Conservation (phyloP, 2,888 invertebrate genomes). For the Orthonychiurus folsomi region DNA sequence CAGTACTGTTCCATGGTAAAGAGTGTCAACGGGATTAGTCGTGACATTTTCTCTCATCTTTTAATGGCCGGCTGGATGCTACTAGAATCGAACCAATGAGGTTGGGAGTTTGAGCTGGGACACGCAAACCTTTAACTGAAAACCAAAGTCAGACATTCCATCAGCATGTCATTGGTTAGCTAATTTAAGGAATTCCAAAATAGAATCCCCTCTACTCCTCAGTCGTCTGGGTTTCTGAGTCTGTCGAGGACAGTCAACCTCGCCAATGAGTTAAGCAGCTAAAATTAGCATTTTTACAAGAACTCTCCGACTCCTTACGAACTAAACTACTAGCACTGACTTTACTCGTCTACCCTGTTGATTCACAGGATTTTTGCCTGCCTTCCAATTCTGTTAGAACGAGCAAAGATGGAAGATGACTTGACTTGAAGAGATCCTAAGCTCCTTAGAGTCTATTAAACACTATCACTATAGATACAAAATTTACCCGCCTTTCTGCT, state of each 20-base stretch:
- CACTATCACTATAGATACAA: too few species aligned
- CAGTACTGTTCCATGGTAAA: constrained; percentile 10
- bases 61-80: constrained; percentile 16
- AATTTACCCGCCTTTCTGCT: too few species aligned
- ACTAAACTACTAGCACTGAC: not conserved
- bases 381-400: too few species aligned
- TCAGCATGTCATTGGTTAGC: constrained; percentile 35
- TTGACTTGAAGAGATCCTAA: too few species aligned
- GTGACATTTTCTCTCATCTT: constrained; percentile 7
- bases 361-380: too few species aligned
- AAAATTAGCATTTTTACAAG: constrained; percentile 25
- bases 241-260: constrained; percentile 29
- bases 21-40: constrained; percentile 9
- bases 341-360: not conserved
- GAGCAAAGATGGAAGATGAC: too few species aligned
- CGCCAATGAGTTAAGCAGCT: constrained; percentile 21
- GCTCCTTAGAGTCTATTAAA: too few species aligned
- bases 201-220: constrained; percentile 28
- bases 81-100: constrained; percentile 10
- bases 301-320: too few species aligned
- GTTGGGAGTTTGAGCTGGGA: too few species aligned
- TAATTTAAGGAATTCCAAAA: constrained; percentile 38
- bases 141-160: constrained; percentile 27
- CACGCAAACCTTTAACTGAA: constrained; percentile 14
- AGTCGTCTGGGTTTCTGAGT: constrained; percentile 25